These are phyloP conservation scores for Congeria kusceri DNA, from an alignment of 2,888 invertebrate species.

Conservation along the genomic window DNA sequence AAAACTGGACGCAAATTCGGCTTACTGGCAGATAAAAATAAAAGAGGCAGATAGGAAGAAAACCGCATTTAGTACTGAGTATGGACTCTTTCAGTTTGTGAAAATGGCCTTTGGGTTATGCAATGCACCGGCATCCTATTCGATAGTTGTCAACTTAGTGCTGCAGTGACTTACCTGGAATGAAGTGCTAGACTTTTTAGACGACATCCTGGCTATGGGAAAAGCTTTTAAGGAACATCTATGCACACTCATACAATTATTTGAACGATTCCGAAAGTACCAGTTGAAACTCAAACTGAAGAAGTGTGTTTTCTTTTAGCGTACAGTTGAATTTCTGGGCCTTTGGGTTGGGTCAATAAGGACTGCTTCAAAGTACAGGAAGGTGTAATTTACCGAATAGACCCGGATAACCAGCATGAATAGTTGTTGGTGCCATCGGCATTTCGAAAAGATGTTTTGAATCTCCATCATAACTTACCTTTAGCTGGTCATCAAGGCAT, in stretches of 20 bases:
- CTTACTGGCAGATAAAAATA: conserved; percentile 49
- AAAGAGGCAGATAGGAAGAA: conserved; percentile 48
- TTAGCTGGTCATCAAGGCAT: too few species aligned
- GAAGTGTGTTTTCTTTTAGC: neutral
- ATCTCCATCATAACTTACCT: too few species aligned
- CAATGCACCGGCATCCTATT: too few species aligned
- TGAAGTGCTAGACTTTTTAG: conserved; percentile 53
- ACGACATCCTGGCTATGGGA: conserved; percentile 63
- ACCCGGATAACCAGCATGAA: too few species aligned
- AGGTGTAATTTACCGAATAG: too few species aligned
- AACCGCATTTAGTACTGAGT: conserved; percentile 25
- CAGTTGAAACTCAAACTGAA: conserved; percentile 52
- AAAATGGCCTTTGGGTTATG: too few species aligned
- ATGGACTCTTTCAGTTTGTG: conserved; percentile 62
- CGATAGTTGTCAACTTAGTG: conserved; percentile 1
- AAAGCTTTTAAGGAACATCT: conserved; percentile 42
- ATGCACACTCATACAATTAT: conserved; percentile 36
- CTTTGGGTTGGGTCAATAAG: neutral
- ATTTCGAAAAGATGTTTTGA: too few species aligned
- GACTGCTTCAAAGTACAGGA: too few species aligned
- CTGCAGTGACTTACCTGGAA: conserved; percentile 10
- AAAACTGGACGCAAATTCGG: conserved; percentile 55
- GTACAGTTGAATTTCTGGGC: neutral
- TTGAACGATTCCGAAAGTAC: conserved; percentile 37
- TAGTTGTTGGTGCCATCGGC: too few species aligned